These are phyloP conservation scores for Chaetodon trifascialis DNA, from an alignment of 2,113 vertebrate genomes.

Conservation along the genomic window DNA sequence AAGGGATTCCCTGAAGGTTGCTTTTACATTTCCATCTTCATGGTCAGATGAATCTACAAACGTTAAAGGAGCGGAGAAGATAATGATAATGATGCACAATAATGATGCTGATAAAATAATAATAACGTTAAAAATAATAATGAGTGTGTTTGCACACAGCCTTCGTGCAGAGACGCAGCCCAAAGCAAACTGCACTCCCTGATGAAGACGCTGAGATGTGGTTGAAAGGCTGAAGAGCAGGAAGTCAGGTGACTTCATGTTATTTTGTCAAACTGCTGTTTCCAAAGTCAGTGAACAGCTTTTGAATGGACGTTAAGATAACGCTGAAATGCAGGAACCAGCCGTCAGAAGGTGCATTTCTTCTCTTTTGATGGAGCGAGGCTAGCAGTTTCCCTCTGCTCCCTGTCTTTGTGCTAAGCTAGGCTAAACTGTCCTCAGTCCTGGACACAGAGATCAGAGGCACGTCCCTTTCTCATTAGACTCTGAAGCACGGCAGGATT, in stretches of 20 bases:
- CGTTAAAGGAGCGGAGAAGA: neutral
- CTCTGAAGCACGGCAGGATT: neutral
- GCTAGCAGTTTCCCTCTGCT: no score
- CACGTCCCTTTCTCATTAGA: neutral
- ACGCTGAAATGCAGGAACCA: neutral
- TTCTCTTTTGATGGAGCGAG: no score
- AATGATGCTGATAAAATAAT: neutral
- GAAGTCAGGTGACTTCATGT: no score
- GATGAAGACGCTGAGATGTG: neutral
- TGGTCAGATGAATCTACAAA: neutral
- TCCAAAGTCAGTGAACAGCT: no score
- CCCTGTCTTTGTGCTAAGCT: no score
- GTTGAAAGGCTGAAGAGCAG: no score
- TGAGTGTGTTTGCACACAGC: neutral
- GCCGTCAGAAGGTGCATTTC: neutral
- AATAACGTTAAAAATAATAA: neutral
- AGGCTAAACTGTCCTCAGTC: neutral
- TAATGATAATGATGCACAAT: neutral
- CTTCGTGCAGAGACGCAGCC: neutral
- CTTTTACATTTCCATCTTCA: slow-evolving; percentile 7
- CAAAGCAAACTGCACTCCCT: neutral
- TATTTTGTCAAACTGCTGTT: neutral
- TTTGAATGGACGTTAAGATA: no score
- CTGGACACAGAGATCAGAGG: neutral
- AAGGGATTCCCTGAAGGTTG: slow-evolving; percentile 61